A percentile compares a stretch with the other conserved stretches of the same genome.
Evolutionary conservation across 2,113 vertebrate species (phyloP).

Genomic region (Caranx ignobilis): DNA sequence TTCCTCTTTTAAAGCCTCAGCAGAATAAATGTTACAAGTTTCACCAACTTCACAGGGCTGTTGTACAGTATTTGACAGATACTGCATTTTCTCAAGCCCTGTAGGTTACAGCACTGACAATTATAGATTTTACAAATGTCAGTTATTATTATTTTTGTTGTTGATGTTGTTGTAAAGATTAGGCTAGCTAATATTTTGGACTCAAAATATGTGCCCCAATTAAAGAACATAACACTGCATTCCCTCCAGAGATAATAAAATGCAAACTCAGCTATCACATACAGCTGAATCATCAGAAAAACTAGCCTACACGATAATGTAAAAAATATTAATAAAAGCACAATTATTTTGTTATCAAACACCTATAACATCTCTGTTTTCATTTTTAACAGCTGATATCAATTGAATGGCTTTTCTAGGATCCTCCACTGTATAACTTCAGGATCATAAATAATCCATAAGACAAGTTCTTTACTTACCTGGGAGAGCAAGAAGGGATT

Average conservation of each 20-base stretch:
- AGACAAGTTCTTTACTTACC: conserved; percentile 78
- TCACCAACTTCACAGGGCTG: not conserved
- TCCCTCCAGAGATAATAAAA: conserved; percentile 31
- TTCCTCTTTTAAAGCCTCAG: not conserved
- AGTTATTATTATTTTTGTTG: too few species aligned
- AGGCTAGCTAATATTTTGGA: not conserved
- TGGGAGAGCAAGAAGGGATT: conserved; percentile 89
- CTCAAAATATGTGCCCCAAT: not conserved
- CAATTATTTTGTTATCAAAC: not conserved
- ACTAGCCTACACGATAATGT: not conserved
- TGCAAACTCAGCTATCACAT: conserved; percentile 39
- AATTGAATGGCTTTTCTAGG: not conserved
- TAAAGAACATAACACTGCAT: not conserved
- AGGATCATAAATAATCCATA: not conserved
- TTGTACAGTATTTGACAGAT: not conserved
- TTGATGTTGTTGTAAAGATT: not conserved
- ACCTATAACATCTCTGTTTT: not conserved
- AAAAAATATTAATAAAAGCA: not conserved
- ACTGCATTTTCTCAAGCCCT: not conserved
- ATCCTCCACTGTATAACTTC: not conserved
- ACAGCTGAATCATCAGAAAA: conserved; percentile 37
- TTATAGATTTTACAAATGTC: not conserved
- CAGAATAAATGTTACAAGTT: not conserved
- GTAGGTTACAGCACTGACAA: not conserved
- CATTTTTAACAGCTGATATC: not conserved